phyloP scores from a whole-genome alignment of 2,113 vertebrate genomes.

The Apodemus sylvaticus region DNA sequence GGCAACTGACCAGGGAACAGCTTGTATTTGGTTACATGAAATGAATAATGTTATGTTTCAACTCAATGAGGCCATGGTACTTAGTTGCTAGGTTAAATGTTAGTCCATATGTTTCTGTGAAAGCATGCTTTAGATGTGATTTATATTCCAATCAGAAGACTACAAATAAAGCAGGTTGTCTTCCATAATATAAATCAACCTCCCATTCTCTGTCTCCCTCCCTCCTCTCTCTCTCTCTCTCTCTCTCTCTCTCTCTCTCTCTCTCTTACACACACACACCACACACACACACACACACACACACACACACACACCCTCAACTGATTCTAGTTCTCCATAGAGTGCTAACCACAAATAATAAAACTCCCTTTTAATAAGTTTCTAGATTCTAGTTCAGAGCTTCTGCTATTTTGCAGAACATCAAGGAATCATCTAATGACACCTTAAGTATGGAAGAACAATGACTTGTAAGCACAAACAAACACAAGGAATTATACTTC shows the following conservation, averaged over 20 bases:
- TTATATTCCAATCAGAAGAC: not conserved
- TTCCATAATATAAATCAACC: not conserved
- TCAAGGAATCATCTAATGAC: not conserved
- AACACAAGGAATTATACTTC: not conserved
- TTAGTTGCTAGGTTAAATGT: not conserved
- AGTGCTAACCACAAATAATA: not conserved
- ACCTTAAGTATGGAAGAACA: not conserved
- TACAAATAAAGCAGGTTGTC: not conserved
- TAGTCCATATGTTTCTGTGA: not conserved
- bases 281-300: not conserved
- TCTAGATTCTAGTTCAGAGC: not conserved
- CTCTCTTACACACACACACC: not conserved
- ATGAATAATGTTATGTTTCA: not conserved
- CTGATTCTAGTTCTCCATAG: not conserved
- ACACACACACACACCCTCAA: not conserved
- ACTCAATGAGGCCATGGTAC: not conserved
- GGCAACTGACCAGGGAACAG: not conserved
- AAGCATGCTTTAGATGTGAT: not conserved
- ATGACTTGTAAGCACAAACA: not conserved
- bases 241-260: not conserved
- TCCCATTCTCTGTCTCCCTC: too few species aligned
- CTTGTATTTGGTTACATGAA: too few species aligned
- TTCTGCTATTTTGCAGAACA: not conserved
- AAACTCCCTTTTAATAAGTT: not conserved
- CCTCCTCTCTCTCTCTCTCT: not conserved